Evolutionary conservation across 2,113 vertebrate genomes (phyloP).

Genomic region (Cichladusa arquata): DNA sequence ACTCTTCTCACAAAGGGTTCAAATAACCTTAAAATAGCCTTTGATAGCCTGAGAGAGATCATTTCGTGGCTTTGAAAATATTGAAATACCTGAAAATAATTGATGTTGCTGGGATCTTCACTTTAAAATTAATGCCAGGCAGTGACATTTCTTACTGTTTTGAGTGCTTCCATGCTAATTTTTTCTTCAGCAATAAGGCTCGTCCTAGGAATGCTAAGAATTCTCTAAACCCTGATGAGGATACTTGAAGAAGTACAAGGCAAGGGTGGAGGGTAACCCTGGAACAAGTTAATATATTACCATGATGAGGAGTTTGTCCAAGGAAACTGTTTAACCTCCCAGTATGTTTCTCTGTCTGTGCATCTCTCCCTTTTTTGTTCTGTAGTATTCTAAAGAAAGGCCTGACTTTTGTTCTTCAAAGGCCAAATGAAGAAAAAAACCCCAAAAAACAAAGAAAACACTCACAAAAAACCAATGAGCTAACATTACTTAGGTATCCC

Average conservation of each 20-base stretch:
- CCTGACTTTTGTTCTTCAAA: neutral
- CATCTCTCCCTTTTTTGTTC: neutral
- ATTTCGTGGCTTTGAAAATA: conserved; percentile 27
- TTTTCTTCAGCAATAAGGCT: neutral
- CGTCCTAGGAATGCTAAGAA: neutral
- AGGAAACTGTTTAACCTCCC: neutral
- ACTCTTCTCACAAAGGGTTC: conserved; percentile 13
- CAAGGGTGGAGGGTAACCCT: neutral
- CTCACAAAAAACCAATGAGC: neutral
- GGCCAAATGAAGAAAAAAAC: neutral
- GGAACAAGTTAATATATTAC: neutral
- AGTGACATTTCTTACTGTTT: neutral
- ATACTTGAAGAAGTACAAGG: neutral
- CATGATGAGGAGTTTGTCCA: neutral
- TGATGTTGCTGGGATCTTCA: neutral
- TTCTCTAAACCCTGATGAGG: neutral
- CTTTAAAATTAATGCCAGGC: neutral
- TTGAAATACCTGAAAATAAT: neutral
- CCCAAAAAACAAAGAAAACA: rapidly evolving
- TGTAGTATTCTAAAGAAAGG: neutral
- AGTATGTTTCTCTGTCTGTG: neutral
- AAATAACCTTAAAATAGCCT: conserved; percentile 16
- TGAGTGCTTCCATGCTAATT: neutral
- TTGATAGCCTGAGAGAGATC: neutral
- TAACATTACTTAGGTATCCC: neutral